Evolutionary conservation across 35 echinoderm and acorn worm species (phyloP).

Genomic region (Ophiothrix spiculata): DNA sequence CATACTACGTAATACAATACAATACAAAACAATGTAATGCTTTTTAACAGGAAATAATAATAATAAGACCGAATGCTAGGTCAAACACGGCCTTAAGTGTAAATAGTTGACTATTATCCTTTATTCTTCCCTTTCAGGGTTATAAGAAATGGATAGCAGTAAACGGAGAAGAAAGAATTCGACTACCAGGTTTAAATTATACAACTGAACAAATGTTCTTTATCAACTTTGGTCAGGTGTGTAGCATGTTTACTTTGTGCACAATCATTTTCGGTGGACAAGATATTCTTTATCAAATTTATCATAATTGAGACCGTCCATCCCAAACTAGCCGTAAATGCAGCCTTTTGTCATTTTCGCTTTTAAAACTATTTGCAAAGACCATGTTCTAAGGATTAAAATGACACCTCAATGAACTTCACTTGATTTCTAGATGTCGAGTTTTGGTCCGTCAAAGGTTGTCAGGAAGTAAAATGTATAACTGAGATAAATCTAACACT

Average conservation of each 20-base stretch:
- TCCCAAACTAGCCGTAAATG: not conserved
- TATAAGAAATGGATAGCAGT: conserved; percentile 46
- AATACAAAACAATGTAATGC: too few species aligned
- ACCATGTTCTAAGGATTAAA: too few species aligned
- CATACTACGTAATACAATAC: too few species aligned
- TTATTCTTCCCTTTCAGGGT: conserved; percentile 22
- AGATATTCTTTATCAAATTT: not conserved
- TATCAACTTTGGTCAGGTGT: conserved; percentile 64
- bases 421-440: too few species aligned
- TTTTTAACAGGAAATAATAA: too few species aligned
- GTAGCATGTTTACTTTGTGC: not conserved
- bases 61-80: too few species aligned
- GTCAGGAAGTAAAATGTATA: too few species aligned
- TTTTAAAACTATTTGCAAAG: not conserved
- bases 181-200: conserved; percentile 35
- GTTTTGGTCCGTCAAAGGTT: too few species aligned
- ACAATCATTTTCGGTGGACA: not conserved
- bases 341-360: not conserved
- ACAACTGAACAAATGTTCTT: conserved; percentile 60
- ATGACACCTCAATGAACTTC: too few species aligned
- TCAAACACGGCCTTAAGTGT: too few species aligned
- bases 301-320: not conserved
- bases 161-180: conserved; percentile 7
- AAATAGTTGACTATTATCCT: too few species aligned
- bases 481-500: too few species aligned